Evolutionary conservation across 2,888 invertebrate genomes (phyloP).

Genomic region (Patella caerulea): DNA sequence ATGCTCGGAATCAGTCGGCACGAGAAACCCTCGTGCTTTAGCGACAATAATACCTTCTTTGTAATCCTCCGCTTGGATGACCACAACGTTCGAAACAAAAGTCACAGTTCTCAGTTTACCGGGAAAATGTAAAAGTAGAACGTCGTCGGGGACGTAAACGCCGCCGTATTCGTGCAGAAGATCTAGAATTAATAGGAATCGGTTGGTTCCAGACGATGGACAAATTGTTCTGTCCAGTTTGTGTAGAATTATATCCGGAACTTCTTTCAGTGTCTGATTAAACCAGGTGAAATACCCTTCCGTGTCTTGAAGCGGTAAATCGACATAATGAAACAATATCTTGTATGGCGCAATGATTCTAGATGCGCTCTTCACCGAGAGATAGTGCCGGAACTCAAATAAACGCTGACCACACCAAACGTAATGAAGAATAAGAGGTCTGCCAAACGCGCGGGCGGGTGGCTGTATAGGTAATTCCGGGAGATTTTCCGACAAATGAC

Average conservation of each 20-base stretch:
- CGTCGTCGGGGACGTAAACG: constrained; percentile 31
- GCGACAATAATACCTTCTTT: constrained; percentile 25
- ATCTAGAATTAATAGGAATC: constrained; percentile 20
- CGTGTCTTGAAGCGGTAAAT: constrained; percentile 23
- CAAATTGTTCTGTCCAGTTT: constrained; percentile 21
- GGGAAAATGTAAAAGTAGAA: constrained; percentile 24
- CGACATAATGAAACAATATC: constrained; percentile 25
- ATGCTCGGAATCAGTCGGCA: constrained; percentile 15
- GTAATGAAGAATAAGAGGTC: constrained; percentile 26
- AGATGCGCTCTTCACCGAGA: constrained; percentile 28
- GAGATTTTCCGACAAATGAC: background rate
- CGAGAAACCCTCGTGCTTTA: constrained; percentile 7
- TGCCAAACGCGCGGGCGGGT: background rate
- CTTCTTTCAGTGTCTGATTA: constrained; percentile 14
- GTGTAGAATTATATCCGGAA: constrained; percentile 19
- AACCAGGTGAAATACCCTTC: constrained; percentile 33
- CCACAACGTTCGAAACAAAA: constrained; percentile 23
- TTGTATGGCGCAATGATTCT: constrained; percentile 24
- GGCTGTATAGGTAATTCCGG: background rate
- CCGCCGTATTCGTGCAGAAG: constrained; percentile 30
- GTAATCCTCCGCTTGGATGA: constrained; percentile 21
- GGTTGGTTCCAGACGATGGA: constrained; percentile 16
- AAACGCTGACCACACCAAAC: constrained; percentile 29
- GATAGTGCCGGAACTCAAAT: constrained; percentile 32
- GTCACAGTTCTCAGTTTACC: constrained; percentile 7